Evolutionary conservation across 2,888 invertebrate species (phyloP).

Genomic region (Steinernema scapterisci): DNA sequence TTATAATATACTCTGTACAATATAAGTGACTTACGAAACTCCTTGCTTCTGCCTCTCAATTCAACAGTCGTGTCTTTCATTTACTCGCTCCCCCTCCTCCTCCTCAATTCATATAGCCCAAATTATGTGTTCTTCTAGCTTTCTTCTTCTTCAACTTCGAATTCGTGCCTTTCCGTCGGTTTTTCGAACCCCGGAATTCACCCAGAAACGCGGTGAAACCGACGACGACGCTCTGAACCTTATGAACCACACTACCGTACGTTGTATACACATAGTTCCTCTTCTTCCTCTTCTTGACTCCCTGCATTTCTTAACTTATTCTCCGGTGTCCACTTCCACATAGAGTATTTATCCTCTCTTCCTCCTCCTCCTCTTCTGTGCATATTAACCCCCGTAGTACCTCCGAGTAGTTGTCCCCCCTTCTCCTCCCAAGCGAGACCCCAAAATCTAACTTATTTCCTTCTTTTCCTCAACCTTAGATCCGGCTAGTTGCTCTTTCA

Average conservation of each 20-base stretch:
- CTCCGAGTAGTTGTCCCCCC: conserved; percentile 11
- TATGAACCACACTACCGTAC: conserved; percentile 17
- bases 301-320: conserved; percentile 26
- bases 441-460: conserved; percentile 24
- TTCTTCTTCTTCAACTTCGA: neutral
- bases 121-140: neutral
- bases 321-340: conserved; percentile 27
- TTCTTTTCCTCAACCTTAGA: neutral
- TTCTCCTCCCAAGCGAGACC: neutral
- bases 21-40: conserved; percentile 29
- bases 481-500: conserved; percentile 28
- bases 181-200: neutral
- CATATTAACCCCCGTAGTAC: conserved; percentile 18
- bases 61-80: conserved; percentile 28
- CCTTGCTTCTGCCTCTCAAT: conserved; percentile 31
- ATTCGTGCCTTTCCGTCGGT: conserved; percentile 11
- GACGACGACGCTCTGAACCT: neutral
- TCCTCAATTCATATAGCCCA: neutral
- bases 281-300: neutral
- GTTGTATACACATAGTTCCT: neutral
- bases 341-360: conserved; percentile 27
- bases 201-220: conserved; percentile 14
- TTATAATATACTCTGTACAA: conserved; percentile 30
- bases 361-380: neutral
- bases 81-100: conserved; percentile 19